Percentiles rank a stretch among this genome's conserved stretches.
These are phyloP conservation scores for Athrips mouffetella DNA, from an alignment of 2,888 invertebrate species.

Conservation along the genomic window DNA sequence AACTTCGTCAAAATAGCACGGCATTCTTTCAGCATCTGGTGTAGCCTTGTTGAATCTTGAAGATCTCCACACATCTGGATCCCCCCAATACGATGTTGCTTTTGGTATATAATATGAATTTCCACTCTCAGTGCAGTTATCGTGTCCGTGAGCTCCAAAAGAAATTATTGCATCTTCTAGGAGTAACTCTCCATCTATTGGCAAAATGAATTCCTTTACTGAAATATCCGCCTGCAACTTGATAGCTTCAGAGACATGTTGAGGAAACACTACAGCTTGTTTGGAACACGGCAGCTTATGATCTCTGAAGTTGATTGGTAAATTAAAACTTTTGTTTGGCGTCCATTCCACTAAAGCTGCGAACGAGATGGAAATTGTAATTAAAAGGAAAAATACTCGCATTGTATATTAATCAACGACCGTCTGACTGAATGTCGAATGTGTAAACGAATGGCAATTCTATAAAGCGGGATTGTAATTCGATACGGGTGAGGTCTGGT, in stretches of 20 bases:
- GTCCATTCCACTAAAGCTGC: conserved; percentile 55
- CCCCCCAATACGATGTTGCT: conserved; percentile 49
- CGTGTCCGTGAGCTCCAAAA: conserved; percentile 42
- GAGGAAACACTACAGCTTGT: conserved; percentile 59
- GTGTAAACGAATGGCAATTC: conserved; percentile 42
- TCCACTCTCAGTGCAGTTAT: conserved; percentile 41
- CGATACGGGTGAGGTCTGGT: conserved; percentile 55
- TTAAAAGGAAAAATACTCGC: conserved; percentile 15
- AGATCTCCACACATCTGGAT: conserved; percentile 66
- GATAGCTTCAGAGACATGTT: conserved; percentile 42
- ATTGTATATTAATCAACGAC: conserved; percentile 12
- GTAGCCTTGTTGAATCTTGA: conserved; percentile 62
- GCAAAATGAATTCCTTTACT: conserved; percentile 53
- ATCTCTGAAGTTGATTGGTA: conserved; percentile 53
- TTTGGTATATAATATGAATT: conserved; percentile 52
- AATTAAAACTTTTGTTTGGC: conserved; percentile 55
- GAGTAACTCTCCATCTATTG: conserved; percentile 55
- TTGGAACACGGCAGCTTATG: conserved; percentile 60
- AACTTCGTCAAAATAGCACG: conserved; percentile 66
- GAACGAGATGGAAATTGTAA: conserved; percentile 29
- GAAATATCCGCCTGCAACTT: conserved; percentile 42
- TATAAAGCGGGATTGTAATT: conserved; percentile 45
- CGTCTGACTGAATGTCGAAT: conserved; percentile 29
- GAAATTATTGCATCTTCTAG: conserved; percentile 41
- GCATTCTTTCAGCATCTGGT: conserved; percentile 69